These are phyloP conservation scores for Sebastes paucispinis DNA, from an alignment of 2,797 vertebrate species.

Conservation along the genomic window DNA sequence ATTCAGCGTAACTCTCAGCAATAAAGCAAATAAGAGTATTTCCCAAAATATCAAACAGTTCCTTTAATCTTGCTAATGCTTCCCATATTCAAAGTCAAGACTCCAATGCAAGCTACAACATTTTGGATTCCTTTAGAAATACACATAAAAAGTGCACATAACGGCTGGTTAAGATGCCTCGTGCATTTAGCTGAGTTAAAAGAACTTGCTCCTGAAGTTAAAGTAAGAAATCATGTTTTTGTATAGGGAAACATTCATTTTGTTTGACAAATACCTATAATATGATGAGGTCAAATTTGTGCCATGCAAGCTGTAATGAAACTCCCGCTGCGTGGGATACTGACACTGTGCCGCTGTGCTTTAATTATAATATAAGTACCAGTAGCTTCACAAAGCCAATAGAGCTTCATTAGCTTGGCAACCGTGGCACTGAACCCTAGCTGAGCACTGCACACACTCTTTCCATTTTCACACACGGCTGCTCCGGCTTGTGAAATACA, in stretches of 20 bases:
- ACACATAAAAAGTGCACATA: not conserved
- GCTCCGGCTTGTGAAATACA: constrained; percentile 57
- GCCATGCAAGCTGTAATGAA: constrained; percentile 9
- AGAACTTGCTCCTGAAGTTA: not conserved
- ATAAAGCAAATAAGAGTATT: not conserved
- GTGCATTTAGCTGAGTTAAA: not conserved
- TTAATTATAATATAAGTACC: constrained; percentile 63
- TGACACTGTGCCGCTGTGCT: constrained; percentile 1
- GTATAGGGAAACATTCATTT: constrained; percentile 1
- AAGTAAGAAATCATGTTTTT: not conserved
- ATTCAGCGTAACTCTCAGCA: not conserved
- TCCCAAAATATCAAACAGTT: not conserved
- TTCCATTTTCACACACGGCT: constrained; percentile 42
- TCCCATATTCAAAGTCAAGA: not conserved
- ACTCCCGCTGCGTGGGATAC: constrained; percentile 24
- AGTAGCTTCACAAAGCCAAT: constrained; percentile 55
- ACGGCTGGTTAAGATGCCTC: not conserved
- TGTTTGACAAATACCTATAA: not conserved
- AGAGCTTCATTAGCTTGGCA: constrained; percentile 64
- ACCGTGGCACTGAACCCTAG: constrained; percentile 46
- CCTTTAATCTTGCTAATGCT: not conserved
- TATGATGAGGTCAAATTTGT: constrained; percentile 16
- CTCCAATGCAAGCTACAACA: not conserved
- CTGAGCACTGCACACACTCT: constrained; percentile 25
- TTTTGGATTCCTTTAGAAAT: constrained; percentile 2